phyloP scores from a whole-genome alignment of 2,797 vertebrate genomes.

The Cryptoprocta ferox region DNA sequence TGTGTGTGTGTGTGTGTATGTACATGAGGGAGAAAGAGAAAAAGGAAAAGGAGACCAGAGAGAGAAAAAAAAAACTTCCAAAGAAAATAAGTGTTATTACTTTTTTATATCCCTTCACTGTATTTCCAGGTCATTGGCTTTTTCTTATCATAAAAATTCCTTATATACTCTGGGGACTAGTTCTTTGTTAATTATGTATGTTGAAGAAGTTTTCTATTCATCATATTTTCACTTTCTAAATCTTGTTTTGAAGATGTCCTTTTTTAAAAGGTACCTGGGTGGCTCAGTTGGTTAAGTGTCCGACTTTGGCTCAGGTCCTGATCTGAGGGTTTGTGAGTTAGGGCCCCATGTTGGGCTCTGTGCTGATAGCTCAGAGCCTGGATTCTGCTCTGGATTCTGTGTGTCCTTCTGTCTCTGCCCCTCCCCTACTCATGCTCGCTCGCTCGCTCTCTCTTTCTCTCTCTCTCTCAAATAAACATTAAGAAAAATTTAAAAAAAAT shows the following conservation, averaged over 20 bases:
- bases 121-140: neutral
- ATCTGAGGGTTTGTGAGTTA: too few relatives aligned
- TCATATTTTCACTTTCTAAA: neutral
- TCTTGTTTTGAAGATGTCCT: neutral
- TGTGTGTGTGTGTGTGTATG: neutral
- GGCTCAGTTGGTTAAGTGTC: too few relatives aligned
- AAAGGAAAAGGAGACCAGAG: neutral
- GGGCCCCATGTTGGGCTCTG: too few relatives aligned
- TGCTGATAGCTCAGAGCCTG: too few relatives aligned
- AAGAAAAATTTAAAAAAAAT: too few relatives aligned
- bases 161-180: neutral
- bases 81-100: neutral
- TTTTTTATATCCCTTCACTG: neutral
- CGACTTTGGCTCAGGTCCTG: too few relatives aligned
- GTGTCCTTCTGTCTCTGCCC: too few relatives aligned
- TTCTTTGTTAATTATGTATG: neutral
- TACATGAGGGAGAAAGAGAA: neutral
- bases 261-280: too few relatives aligned
- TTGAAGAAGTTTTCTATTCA: neutral
- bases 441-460: too few relatives aligned
- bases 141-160: neutral
- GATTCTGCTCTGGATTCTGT: too few relatives aligned
- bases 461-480: too few relatives aligned
- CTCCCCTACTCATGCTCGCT: too few relatives aligned
- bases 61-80: neutral